A percentile compares a stretch with the other conserved stretches of the same genome.
These are phyloP conservation scores for Drosophila stalkeri DNA, from an alignment of 2,888 invertebrate species.

Conservation along the genomic window DNA sequence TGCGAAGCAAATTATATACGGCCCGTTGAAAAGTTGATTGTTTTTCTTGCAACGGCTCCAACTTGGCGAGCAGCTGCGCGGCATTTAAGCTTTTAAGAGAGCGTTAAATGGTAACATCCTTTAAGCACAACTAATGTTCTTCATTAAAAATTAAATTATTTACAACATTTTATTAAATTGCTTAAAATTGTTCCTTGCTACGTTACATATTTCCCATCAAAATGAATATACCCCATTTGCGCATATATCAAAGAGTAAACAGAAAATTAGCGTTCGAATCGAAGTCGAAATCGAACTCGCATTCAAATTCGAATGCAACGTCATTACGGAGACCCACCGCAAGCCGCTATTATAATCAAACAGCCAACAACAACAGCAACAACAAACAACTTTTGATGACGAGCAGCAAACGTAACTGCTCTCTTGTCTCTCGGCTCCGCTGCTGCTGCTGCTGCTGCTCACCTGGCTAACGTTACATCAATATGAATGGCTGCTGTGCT, in stretches of 20 bases:
- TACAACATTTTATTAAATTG: neutral
- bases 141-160: neutral
- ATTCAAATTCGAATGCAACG: constrained; percentile 75
- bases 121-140: neutral
- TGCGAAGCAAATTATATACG: constrained; percentile 38
- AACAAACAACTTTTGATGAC: constrained; percentile 57
- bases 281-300: constrained; percentile 59
- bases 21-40: constrained; percentile 34
- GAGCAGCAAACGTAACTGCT: constrained; percentile 50
- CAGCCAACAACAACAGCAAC: constrained; percentile 43
- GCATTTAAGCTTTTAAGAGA: neutral
- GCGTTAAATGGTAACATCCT: neutral
- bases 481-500: constrained; percentile 61
- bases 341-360: constrained; percentile 76
- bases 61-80: neutral
- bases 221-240: neutral
- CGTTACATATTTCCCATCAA: neutral
- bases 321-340: constrained; percentile 78
- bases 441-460: constrained; percentile 29
- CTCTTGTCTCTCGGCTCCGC: neutral
- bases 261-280: constrained; percentile 70
- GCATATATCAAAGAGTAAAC: constrained; percentile 30
- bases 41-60: constrained; percentile 14
- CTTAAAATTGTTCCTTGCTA: neutral
- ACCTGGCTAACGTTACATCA: constrained; percentile 77